Base-by-base conservation (phyloP, 2,113 vertebrate species). In the Microcebus tavaratra region DNA sequence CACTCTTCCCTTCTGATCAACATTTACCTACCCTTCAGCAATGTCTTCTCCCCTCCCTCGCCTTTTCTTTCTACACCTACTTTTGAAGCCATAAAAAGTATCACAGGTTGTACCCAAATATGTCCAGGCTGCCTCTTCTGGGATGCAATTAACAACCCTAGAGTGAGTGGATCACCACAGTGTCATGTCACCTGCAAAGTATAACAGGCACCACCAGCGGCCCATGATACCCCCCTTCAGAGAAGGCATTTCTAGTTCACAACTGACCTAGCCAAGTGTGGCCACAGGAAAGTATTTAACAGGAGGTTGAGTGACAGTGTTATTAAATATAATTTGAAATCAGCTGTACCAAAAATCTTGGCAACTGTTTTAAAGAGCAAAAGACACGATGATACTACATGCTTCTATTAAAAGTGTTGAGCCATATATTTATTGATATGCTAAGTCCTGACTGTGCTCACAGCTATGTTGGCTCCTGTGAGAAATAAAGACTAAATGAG, bases 401-500 rank as follows among this genome's bases (percentile, higher is more conserved):
- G 48, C 27, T n/a, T 67, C 15, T 67, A 42, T 18, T 34, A 9
- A 25, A 92, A 92, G 27, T 78, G 6, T 59, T 73, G 42, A 45
- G 23, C n/a, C 53, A 59, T 76, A n/a, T 55, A 61, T 53, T 90
- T 81, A 85, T 85, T 86, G 79, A 57, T 31, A 80, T 53, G 53
- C 42, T 55, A 96, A 72, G 31, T 23, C 9, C 79, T 72, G 53
- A 78, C 50, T 70, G 63, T 48, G 73, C 29, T 95, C 48, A 57
- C 73, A 91, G 75, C 23, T 93, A 48, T 85, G 25, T 21, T 25
- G 65, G 25, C 9, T 67, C 80, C 72, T 78, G 17, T 36, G 25
- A 94, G 92, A 92, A 94, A 87, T n/a, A 31, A 91, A 92, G 55
- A 88, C 18, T 25, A 36, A 29, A 29, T 55, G 7, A 90, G 39